Evolutionary conservation across 2,888 invertebrate genomes (phyloP).

Genomic region (Gisinianus flammeolus): DNA sequence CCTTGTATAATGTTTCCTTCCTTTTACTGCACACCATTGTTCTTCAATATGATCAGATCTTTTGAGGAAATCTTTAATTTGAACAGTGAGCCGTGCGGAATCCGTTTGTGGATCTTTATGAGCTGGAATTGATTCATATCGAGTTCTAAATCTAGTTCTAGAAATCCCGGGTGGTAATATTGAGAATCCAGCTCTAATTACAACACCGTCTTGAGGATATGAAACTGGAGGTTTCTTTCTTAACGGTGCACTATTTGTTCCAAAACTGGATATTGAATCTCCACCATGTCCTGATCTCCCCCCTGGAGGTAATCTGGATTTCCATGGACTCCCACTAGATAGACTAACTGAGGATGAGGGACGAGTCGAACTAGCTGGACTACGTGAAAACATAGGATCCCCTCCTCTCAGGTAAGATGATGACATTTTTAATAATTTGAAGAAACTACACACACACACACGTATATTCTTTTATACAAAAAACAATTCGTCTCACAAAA

Average conservation of each 20-base stretch:
- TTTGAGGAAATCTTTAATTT: conserved; percentile 79
- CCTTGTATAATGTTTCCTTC: conserved; percentile 39
- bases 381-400: conserved; percentile 41
- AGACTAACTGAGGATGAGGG: conserved; percentile 35
- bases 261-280: conserved; percentile 1
- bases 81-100: conserved; percentile 75
- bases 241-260: not conserved
- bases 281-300: conserved; percentile 3
- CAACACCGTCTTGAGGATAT: conserved; percentile 54
- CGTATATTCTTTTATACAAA: too few species aligned
- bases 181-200: conserved; percentile 57
- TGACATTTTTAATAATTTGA: conserved; percentile 25
- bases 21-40: conserved; percentile 75
- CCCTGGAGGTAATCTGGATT: conserved; percentile 21
- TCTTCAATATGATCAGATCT: conserved; percentile 88
- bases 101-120: conserved; percentile 78
- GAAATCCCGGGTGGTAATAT: conserved; percentile 54
- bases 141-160: conserved; percentile 50
- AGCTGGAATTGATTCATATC: conserved; percentile 72
- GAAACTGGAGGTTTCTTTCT: conserved; percentile 9
- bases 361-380: conserved; percentile 34
- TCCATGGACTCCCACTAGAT: conserved; percentile 25
- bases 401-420: conserved; percentile 17
- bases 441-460: not conserved
- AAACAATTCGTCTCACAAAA: too few species aligned